phyloP scores from a whole-genome alignment of 2,888 invertebrate species.

The Drosophila algonquin region DNA sequence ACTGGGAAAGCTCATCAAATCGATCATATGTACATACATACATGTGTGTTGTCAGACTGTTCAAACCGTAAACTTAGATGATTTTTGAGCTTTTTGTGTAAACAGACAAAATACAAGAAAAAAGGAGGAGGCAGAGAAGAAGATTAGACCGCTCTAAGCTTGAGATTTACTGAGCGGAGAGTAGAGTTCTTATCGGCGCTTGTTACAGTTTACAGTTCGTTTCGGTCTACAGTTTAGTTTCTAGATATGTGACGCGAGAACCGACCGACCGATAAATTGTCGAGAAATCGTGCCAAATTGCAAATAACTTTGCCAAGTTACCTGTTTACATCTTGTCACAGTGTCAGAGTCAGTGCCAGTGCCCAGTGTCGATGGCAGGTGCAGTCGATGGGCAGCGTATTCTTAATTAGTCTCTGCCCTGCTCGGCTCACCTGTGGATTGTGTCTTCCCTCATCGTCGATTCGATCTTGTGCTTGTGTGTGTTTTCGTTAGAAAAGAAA shows the following conservation, averaged over 20 bases:
- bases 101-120: not conserved
- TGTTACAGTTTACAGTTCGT: slow-evolving; percentile 14
- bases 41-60: not conserved
- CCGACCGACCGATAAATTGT: slow-evolving; percentile 18
- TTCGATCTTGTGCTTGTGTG: slow-evolving; percentile 5
- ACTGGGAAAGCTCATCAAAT: not conserved
- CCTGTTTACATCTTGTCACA: slow-evolving; percentile 18
- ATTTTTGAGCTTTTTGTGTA: slow-evolving; percentile 3
- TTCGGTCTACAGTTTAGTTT: slow-evolving; percentile 30
- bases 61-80: not conserved
- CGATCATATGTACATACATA: not conserved
- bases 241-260: slow-evolving; percentile 45
- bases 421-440: slow-evolving; percentile 6
- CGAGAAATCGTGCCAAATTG: slow-evolving; percentile 68
- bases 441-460: not conserved
- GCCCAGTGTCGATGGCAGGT: slow-evolving; percentile 6
- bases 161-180: not conserved
- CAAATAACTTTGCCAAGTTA: slow-evolving; percentile 34
- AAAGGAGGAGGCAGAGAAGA: not conserved
- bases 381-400: not conserved
- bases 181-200: slow-evolving; percentile 31
- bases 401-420: slow-evolving; percentile 20
- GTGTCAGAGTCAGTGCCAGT: slow-evolving; percentile 9
- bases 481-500: slow-evolving; percentile 7
- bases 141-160: not conserved